Base-by-base conservation (phyloP, 2,888 invertebrate species). In the Microplitis manilae region DNA sequence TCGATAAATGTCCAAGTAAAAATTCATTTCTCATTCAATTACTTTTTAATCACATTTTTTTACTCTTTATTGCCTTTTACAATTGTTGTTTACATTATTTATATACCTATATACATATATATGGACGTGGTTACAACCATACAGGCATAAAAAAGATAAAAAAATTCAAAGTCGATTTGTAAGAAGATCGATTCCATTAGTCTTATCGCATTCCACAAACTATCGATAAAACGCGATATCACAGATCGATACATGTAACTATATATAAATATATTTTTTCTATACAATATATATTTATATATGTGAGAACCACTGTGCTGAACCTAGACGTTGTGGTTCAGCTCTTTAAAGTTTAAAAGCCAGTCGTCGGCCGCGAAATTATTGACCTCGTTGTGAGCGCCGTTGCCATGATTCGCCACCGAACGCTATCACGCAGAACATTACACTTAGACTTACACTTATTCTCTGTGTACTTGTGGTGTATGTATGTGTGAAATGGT, bases 261-360 rank as follows among this genome's bases (percentile, higher is more conserved):
- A 68, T 68, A 62, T n/a, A 68, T 39, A 15, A 5, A 68, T 39
- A 40, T 15, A 9, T 41, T 41, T 50, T 40, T 13, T 15, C 1
- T 40, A 68, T 68, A 62, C 20, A 68, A 15, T 2, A 68, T 39
- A 40, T 15, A 8, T 41, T 41, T 50, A 15, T 17, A 59, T 61
- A 38, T 76, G 83, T 88, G 87, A 87, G 88, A 81, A 83, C 84
- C 87, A 70, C 87, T 87, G 86, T 59, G 13, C 13, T 50, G 50
- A 5, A 72, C 59, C 77, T 78, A 85, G 83, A 84, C 83, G 71
- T 75, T 68, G 77, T 78, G 77, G 73, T 81, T 79, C 30, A 85
- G 88, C 86, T 88, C 88, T 89, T 89, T 88, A 89, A 89, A 89
- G 84, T 89, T 88, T 88, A 88, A 88, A 88, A 88, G 87, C 87